Evolutionary conservation across 2,888 invertebrate genomes (phyloP).

Genomic region (Stenurella melanura): DNA sequence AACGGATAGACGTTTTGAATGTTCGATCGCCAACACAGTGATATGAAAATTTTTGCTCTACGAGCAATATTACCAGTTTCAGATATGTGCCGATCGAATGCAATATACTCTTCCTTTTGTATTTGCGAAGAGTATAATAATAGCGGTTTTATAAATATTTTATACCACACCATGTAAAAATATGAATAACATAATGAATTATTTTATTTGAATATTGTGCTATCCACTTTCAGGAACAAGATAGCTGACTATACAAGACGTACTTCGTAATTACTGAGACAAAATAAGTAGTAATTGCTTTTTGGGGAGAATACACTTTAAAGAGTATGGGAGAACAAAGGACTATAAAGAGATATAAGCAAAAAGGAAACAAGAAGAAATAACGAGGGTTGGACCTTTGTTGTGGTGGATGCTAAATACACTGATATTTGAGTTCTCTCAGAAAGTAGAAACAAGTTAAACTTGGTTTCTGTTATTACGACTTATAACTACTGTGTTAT

Average conservation of each 20-base stretch:
- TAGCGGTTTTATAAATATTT: too few species aligned
- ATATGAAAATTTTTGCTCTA: too few species aligned
- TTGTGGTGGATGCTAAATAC: conserved; percentile 43
- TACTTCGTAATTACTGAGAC: conserved; percentile 32
- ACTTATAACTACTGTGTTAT: background rate
- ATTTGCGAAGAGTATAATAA: too few species aligned
- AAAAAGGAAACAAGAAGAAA: conserved; percentile 48
- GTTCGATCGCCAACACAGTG: too few species aligned
- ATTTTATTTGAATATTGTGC: background rate
- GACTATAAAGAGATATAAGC: conserved; percentile 49
- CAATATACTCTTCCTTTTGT: too few species aligned
- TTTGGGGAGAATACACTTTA: conserved; percentile 39
- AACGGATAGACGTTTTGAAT: too few species aligned
- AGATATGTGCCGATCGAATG: too few species aligned
- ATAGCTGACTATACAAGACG: conserved; percentile 9
- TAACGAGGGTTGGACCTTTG: conserved; percentile 52
- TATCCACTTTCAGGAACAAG: background rate
- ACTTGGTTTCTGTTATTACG: conserved; percentile 1
- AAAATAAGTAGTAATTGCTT: conserved; percentile 47
- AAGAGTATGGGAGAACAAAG: conserved; percentile 47
- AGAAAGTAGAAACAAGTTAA: conserved; percentile 8
- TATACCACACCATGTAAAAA: too few species aligned
- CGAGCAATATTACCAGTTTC: too few species aligned
- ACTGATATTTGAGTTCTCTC: background rate
- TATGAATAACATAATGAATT: background rate